Base-by-base conservation (phyloP, 2,888 invertebrate genomes). In the Macrosiphum euphorbiae region DNA sequence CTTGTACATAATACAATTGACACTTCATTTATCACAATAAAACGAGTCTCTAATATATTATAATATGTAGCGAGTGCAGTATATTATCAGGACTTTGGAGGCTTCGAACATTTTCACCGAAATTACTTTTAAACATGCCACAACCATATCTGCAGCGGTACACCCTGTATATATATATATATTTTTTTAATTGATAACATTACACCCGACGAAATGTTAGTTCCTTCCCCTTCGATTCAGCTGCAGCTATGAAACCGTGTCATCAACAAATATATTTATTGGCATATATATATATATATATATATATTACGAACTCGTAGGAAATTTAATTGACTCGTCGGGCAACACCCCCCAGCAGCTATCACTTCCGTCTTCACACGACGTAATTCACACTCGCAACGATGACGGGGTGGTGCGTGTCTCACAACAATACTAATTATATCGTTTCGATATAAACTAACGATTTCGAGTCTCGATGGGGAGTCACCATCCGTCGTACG, bases 391-490 rank as follows among this genome's bases (percentile, higher is more conserved):
- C 35, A 67, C 35, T 67, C 67, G n/a, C 67, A 16, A n/a, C n/a
- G 35, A 35, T 20, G 67, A 35, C 16, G 35, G 35, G 67, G 67
- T 35, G 67, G 67, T 67, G 67, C n/a, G 16, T 35, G 67, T 44
- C 44, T 26, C 41, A 86, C 47, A 24, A 86, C 35, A 86, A 44
- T 86, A 86, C 44, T 86, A 86, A 86, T 86, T 86, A 86, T 47
- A 86, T 86, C 47, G 87, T 87, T 87, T 87, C 52, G 87, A n/a
- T 67, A 87, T 52, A 52, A 87, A 87, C 52, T 87, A 87, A 87
- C 52, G 87, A 87, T 52, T 87, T n/a, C n/a, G 20, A 35, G 67
- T 50, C 87, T 20, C 50, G n/a, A 2, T 35, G 52, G n/a, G 87
- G 47, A 50, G 52, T 87, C 87, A 47, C 11, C 44, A 50, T 87